Percentiles rank a stretch among this genome's conserved stretches.
These are phyloP conservation scores for Mellilla xanthometata DNA, from an alignment of 2,888 invertebrate species.

Conservation along the genomic window DNA sequence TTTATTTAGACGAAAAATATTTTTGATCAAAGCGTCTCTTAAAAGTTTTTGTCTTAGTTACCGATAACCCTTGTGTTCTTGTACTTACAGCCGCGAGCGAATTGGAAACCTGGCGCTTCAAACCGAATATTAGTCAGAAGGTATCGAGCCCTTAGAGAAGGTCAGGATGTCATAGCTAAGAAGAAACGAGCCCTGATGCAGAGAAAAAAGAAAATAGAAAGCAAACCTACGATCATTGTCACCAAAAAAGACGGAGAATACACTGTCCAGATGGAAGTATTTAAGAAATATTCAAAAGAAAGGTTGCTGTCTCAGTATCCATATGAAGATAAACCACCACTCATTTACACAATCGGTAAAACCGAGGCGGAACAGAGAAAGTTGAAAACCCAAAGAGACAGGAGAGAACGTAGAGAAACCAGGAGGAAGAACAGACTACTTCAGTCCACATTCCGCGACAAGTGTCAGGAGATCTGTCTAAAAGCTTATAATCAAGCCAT, in stretches of 20 bases:
- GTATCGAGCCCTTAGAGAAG: constrained; percentile 61
- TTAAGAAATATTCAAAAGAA: constrained; percentile 72
- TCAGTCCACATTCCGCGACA: constrained; percentile 71
- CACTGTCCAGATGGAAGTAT: constrained; percentile 73
- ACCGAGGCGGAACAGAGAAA: constrained; percentile 64
- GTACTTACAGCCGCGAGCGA: constrained; percentile 64
- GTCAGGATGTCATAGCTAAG: constrained; percentile 61
- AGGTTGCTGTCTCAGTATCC: constrained; percentile 67
- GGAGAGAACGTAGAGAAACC: constrained; percentile 65
- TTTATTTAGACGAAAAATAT: no score
- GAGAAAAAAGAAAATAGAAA: constrained; percentile 67
- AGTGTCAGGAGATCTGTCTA: constrained; percentile 73
- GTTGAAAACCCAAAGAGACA: constrained; percentile 60
- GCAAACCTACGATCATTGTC: constrained; percentile 64
- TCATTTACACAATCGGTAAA: constrained; percentile 68
- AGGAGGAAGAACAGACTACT: constrained; percentile 64
- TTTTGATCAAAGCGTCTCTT: no score
- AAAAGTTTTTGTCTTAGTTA: no score
- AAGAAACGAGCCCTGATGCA: constrained; percentile 68
- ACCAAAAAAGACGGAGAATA: constrained; percentile 68
- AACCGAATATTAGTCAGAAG: constrained; percentile 62
- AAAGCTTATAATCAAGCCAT: constrained; percentile 77
- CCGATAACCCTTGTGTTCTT: no score
- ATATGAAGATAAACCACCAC: constrained; percentile 69
- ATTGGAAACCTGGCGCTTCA: constrained; percentile 73